These are phyloP conservation scores for Hymenopus coronatus DNA, from an alignment of 2,888 invertebrate species.

Conservation along the genomic window DNA sequence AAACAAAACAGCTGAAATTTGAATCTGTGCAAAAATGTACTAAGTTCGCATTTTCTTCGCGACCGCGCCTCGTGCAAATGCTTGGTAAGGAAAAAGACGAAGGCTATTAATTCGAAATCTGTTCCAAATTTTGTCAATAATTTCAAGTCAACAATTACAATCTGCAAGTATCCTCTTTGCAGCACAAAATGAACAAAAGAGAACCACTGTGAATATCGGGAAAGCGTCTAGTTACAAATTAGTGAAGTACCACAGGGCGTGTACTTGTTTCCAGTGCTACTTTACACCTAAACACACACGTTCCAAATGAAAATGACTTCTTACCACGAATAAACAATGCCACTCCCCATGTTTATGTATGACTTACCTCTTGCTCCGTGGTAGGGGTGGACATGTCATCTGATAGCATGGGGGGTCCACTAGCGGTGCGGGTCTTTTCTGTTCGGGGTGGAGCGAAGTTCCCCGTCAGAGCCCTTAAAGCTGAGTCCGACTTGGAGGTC, in stretches of 20 bases:
- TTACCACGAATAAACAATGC: not conserved
- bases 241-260: not conserved
- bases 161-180: no score
- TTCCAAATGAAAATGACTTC: no score
- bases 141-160: no score
- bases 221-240: not conserved
- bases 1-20: no score
- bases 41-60: no score
- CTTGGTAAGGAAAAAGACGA: no score
- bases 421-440: constrained; percentile 62
- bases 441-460: constrained; percentile 58
- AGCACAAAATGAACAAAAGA: no score
- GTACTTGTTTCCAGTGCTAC: not conserved
- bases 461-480: constrained; percentile 56
- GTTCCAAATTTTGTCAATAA: no score
- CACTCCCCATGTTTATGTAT: not conserved
- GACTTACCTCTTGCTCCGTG: constrained; percentile 52
- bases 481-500: constrained; percentile 63
- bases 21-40: no score
- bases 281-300: not conserved
- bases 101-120: no score
- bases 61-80: no score
- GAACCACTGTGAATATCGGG: no score
- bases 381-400: constrained; percentile 41
- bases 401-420: constrained; percentile 57